Conservation (phyloP, 2,888 invertebrate genomes). For the Andrena hattorfiana region DNA sequence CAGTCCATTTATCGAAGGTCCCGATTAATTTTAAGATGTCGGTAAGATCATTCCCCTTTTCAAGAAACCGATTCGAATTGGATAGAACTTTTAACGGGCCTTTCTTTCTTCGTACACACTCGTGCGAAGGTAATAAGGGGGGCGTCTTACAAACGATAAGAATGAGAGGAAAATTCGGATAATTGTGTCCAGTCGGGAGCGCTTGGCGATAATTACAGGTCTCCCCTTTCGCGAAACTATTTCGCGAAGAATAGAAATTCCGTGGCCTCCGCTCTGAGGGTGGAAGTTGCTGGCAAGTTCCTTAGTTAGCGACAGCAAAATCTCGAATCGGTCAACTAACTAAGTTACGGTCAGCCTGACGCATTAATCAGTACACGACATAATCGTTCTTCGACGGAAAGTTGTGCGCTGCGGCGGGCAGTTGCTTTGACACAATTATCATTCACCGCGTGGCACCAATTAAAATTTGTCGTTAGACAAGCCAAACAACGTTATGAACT, state of each 20-base stretch:
- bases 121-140: neutral
- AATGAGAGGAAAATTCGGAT: neutral
- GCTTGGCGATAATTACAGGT: slow-evolving; percentile 37
- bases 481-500: neutral
- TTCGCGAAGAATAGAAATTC: slow-evolving; percentile 48
- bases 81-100: no score
- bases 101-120: neutral
- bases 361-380: slow-evolving; percentile 46
- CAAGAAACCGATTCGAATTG: no score
- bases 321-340: slow-evolving; percentile 47
- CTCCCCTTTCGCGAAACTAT: slow-evolving; percentile 30
- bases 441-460: slow-evolving; percentile 27
- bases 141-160: neutral
- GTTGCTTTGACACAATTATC: slow-evolving; percentile 28
- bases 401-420: slow-evolving; percentile 19
- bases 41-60: no score
- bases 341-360: slow-evolving; percentile 39
- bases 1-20: no score
- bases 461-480: slow-evolving; percentile 23
- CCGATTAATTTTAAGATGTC: no score
- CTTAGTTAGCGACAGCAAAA: slow-evolving; percentile 29
- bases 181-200: slow-evolving; percentile 1
- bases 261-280: slow-evolving; percentile 9
- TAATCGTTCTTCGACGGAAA: slow-evolving; percentile 34
- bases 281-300: slow-evolving; percentile 25